Evolutionary conservation across 35 echinoderm and acorn worm species (phyloP).

Genomic region (Ptychodera flava): DNA sequence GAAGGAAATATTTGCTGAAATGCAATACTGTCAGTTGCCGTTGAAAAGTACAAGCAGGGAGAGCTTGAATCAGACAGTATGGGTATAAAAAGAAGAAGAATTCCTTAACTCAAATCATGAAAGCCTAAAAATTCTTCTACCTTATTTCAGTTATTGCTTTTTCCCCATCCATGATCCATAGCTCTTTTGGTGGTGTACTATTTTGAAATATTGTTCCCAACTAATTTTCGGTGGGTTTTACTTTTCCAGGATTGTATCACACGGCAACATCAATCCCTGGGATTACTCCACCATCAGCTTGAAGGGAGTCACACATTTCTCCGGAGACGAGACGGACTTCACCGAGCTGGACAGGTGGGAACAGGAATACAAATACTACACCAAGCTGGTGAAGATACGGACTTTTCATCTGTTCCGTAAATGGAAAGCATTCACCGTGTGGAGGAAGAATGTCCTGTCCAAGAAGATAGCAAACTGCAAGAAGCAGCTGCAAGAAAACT

Average conservation of each 20-base stretch:
- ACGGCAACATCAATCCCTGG: conserved; percentile 73
- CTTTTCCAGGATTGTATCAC: conserved; percentile 79
- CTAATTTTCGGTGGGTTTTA: no score
- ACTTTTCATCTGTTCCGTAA: conserved; percentile 82
- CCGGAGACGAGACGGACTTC: conserved; percentile 81
- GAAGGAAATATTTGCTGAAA: no score
- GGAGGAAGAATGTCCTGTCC: conserved; percentile 90
- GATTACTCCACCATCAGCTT: conserved; percentile 95
- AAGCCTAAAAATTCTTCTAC: no score
- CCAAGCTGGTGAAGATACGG: conserved; percentile 65
- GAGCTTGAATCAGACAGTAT: no score
- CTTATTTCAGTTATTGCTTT: no score
- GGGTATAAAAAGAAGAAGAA: no score
- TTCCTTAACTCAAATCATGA: no score
- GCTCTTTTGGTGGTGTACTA: no score
- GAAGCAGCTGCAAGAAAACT: conserved; percentile 93
- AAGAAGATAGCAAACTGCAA: conserved; percentile 76
- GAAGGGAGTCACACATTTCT: conserved; percentile 74
- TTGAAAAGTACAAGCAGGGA: no score
- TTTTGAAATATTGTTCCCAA: no score
- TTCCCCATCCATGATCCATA: no score
- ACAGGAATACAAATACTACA: conserved; percentile 92
- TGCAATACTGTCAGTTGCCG: no score
- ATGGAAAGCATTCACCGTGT: conserved; percentile 95
- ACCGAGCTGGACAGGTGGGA: conserved; percentile 95